Evolutionary conservation across 2,888 invertebrate species (phyloP).

Genomic region (Atethmia centrago): DNA sequence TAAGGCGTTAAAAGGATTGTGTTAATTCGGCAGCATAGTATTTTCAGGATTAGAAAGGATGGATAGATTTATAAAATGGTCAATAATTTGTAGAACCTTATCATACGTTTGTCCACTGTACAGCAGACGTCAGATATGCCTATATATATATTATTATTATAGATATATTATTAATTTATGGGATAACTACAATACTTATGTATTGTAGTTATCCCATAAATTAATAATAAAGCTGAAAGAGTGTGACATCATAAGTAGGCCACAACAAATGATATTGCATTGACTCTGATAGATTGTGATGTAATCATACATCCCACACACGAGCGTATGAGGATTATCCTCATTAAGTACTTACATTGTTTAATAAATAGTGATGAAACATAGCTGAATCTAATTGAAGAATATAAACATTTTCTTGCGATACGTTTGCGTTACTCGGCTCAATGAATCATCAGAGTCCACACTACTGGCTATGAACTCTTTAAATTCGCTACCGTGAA

Average conservation of each 20-base stretch:
- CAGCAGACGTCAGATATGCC: background rate
- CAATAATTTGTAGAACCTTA: background rate
- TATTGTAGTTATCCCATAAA: background rate
- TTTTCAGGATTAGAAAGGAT: background rate
- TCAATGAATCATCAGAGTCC: background rate
- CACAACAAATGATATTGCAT: conserved; percentile 5
- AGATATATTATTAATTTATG: too few relatives aligned
- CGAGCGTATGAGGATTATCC: conserved; percentile 12
- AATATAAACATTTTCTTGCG: conserved; percentile 15
- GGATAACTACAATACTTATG: too few relatives aligned
- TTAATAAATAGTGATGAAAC: conserved; percentile 26
- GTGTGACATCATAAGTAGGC: background rate
- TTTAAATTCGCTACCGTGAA: background rate
- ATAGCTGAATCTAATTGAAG: conserved; percentile 20
- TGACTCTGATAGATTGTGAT: conserved; percentile 4
- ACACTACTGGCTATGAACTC: background rate
- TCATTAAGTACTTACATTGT: conserved; percentile 6
- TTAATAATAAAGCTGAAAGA: background rate
- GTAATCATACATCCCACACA: conserved; percentile 25
- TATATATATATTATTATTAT: too few relatives aligned
- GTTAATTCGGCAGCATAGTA: background rate
- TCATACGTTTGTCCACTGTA: background rate
- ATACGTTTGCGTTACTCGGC: background rate
- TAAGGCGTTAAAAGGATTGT: background rate
- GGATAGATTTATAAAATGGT: background rate